Evolutionary conservation across 2,113 vertebrate species (phyloP), one percentile per base, ranked within the genome.

Genomic region (Blennius ocellaris): DNA sequence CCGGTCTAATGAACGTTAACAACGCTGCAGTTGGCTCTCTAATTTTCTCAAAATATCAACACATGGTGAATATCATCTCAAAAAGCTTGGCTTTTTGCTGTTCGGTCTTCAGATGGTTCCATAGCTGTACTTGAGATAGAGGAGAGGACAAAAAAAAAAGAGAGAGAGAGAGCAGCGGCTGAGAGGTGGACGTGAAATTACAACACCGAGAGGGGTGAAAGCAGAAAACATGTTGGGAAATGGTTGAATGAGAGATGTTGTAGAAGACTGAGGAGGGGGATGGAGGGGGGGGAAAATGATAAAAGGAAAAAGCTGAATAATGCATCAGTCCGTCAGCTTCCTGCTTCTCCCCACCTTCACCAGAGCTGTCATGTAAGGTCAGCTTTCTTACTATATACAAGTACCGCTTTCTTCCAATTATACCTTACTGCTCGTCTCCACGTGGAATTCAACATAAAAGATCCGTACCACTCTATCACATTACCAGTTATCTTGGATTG

Each of bases 271-370:
- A 67, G 52, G 36, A 55, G 51, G 36, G 68, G 72, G 66, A 57
- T 74, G 58, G 70, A 77, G 21, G 21, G 21, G 21, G n/a, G n/a
- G 47, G 69, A 77, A 15, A 82, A 52, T 75, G 81, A 89, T 93
- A 77, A 87, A 92, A 90, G 78, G 58, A 73, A 51, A 52, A 72
- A 64, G 67, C 36, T 92, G 76, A 93, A 93, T 92, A 87, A 92
- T 93, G 86, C 89, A 93, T 77, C 36, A 86, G 82, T 72, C 72
- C 72, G 62, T 80, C 64, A 75, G 59, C 71, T 87, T 80, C 76
- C 81, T 69, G 67, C 45, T 74, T 78, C 61, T 60, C 64, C 82
- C 69, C 75, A 79, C 49, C 72, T 77, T 76, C 63, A 73, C 70
- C 76, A 37, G 60, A 74, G 65, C 64, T 80, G 79, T 77, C 82